Conservation (phyloP, 1,140 invertebrate species). For the Cyrtorhinus lividipennis region DNA sequence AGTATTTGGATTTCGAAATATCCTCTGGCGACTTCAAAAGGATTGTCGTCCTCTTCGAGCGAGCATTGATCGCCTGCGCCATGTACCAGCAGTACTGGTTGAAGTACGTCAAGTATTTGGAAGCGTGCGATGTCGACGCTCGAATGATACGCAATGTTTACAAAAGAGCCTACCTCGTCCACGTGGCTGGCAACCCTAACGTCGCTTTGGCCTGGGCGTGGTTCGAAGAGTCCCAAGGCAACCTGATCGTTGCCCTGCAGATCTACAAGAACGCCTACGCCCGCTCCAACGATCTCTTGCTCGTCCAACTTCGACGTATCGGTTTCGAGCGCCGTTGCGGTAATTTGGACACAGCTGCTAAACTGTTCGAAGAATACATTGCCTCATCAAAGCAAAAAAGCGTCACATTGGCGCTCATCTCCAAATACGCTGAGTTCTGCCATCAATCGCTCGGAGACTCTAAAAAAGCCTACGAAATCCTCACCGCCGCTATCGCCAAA, state of each 20-base stretch:
- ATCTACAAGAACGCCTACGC: constrained; percentile 73
- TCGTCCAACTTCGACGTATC: constrained; percentile 61
- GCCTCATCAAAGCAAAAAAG: constrained; percentile 56
- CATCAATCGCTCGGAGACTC: constrained; percentile 37
- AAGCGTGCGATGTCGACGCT: constrained; percentile 40
- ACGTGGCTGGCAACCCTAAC: constrained; percentile 82
- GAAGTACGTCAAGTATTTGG: constrained; percentile 67
- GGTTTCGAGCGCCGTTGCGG: constrained; percentile 70
- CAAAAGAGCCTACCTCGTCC: constrained; percentile 75
- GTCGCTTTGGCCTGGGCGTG: constrained; percentile 87
- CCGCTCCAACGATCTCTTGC: constrained; percentile 60
- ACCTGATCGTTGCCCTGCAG: constrained; percentile 56
- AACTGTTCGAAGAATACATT: constrained; percentile 73
- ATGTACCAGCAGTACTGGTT: constrained; percentile 97
- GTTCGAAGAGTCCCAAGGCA: constrained; percentile 78
- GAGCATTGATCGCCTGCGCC: constrained; percentile 92
- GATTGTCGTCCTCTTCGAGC: constrained; percentile 83
- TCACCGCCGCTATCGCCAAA: background rate
- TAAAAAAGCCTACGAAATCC: background rate
- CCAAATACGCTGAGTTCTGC: constrained; percentile 81
- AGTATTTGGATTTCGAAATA: constrained; percentile 90
- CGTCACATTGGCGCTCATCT: constrained; percentile 61
- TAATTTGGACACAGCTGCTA: constrained; percentile 56
- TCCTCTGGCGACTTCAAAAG: constrained; percentile 68
- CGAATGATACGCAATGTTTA: constrained; percentile 67